Evolutionary conservation across 2,797 vertebrate genomes (phyloP).

Genomic region (Fistularia commersonii): DNA sequence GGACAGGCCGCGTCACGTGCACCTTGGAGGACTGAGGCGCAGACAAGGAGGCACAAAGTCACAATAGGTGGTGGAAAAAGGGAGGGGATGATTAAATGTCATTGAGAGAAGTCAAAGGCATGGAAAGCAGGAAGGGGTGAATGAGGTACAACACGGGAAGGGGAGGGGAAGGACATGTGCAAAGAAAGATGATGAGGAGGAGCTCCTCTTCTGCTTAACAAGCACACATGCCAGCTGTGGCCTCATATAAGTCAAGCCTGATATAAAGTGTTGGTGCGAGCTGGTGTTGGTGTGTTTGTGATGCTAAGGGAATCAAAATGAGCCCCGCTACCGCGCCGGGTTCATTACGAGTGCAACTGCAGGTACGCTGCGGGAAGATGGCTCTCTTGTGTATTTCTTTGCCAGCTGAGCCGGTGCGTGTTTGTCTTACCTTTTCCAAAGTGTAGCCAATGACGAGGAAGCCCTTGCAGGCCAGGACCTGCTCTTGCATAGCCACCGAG

Average conservation of each 20-base stretch:
- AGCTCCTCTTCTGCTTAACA: conserved; percentile 46
- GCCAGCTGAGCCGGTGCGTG: conserved; percentile 21
- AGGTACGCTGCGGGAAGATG: conserved; percentile 1
- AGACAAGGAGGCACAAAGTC: conserved; percentile 9
- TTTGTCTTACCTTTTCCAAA: conserved; percentile 90
- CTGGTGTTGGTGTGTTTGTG: conserved; percentile 15
- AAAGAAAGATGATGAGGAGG: conserved; percentile 29
- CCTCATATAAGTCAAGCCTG: conserved; percentile 38
- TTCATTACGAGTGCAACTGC: conserved; percentile 25
- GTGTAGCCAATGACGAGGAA: conserved; percentile 96
- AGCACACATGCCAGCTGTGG: conserved; percentile 50
- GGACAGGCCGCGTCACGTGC: conserved; percentile 86
- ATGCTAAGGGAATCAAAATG: conserved; percentile 14
- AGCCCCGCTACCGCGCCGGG: conserved; percentile 13
- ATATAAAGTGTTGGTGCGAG: conserved; percentile 11
- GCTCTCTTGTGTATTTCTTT: conserved; percentile 23
- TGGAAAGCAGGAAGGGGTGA: conserved; percentile 12
- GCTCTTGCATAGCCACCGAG: conserved; percentile 98
- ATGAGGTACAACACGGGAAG: conserved; percentile 5
- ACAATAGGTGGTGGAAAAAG: not conserved
- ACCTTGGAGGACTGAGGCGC: conserved; percentile 88
- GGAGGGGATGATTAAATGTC: conserved; percentile 1
- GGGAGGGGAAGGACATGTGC: conserved; percentile 20
- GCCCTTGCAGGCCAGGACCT: conserved; percentile 96
- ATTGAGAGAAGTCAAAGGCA: conserved; percentile 13